Conservation (phyloP, 2,888 invertebrate genomes). For the Dryomyza anilis region DNA sequence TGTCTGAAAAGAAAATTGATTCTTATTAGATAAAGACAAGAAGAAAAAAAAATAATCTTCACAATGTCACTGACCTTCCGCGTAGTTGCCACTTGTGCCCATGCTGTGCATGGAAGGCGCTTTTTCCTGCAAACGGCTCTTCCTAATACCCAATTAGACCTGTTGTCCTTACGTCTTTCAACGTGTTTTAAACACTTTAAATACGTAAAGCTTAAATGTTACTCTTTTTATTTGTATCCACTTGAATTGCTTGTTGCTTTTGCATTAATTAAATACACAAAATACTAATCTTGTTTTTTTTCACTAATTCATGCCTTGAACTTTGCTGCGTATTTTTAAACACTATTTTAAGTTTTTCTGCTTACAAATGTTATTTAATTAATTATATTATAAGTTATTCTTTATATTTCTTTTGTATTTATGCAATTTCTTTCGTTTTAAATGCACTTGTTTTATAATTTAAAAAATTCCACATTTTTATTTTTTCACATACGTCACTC, state of each 20-base stretch:
- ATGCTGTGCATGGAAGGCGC: constrained; percentile 28
- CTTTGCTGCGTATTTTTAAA: too few relatives aligned
- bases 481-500: constrained; percentile 19
- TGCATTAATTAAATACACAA: background rate
- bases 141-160: background rate
- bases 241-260: background rate
- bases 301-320: too few relatives aligned
- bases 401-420: too few relatives aligned
- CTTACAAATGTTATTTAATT: too few relatives aligned
- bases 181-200: too few relatives aligned
- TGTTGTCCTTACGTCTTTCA: background rate
- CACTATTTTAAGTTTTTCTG: too few relatives aligned
- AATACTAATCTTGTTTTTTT: too few relatives aligned
- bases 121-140: constrained; percentile 1
- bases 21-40: background rate
- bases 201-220: too few relatives aligned
- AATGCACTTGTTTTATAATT: too few relatives aligned
- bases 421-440: too few relatives aligned
- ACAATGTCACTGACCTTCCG: constrained; percentile 47
- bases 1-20: constrained; percentile 36
- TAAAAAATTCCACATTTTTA: background rate
- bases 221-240: too few relatives aligned
- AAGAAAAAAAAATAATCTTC: background rate
- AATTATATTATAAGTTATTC: too few relatives aligned
- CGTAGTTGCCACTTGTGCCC: constrained; percentile 50